Evolutionary conservation across 2,797 vertebrate species (phyloP).

Genomic region (Lithobates pipiens): DNA sequence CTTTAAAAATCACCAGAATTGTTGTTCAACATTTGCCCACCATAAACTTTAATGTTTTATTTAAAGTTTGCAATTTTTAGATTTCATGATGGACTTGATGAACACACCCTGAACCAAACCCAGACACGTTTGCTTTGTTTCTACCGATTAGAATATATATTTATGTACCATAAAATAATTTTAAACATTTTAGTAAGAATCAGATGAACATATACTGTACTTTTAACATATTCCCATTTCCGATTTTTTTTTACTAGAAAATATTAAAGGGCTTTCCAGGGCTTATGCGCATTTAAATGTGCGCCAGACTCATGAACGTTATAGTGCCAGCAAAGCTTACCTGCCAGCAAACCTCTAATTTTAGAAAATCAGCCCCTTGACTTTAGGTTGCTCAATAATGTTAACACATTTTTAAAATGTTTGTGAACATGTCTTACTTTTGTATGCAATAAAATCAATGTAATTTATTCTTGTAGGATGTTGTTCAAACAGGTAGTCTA

Average conservation of each 20-base stretch:
- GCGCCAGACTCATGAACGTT: not conserved
- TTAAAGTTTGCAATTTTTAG: too few relatives aligned
- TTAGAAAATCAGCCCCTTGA: too few relatives aligned
- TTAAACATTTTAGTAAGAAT: not conserved
- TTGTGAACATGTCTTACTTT: slow-evolving; percentile 54
- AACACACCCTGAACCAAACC: too few relatives aligned
- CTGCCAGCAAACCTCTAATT: too few relatives aligned
- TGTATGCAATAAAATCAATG: slow-evolving; percentile 45
- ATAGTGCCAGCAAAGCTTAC: too few relatives aligned
- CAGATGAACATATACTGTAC: not conserved
- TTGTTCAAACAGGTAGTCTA: slow-evolving; percentile 52
- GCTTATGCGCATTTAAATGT: not conserved
- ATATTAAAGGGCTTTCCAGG: not conserved
- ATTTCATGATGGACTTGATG: too few relatives aligned
- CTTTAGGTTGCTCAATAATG: slow-evolving; percentile 42
- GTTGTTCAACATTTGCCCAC: too few relatives aligned
- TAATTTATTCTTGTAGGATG: slow-evolving; percentile 55
- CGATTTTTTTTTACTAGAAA: not conserved
- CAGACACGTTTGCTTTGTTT: too few relatives aligned
- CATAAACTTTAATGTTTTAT: too few relatives aligned
- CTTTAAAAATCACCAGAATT: too few relatives aligned
- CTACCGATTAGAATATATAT: too few relatives aligned
- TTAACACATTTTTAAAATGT: slow-evolving; percentile 52
- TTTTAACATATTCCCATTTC: too few relatives aligned
- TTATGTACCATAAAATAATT: not conserved